Evolutionary conservation across 2,797 vertebrate species (phyloP).

Genomic region (Geotrypetes seraphini): DNA sequence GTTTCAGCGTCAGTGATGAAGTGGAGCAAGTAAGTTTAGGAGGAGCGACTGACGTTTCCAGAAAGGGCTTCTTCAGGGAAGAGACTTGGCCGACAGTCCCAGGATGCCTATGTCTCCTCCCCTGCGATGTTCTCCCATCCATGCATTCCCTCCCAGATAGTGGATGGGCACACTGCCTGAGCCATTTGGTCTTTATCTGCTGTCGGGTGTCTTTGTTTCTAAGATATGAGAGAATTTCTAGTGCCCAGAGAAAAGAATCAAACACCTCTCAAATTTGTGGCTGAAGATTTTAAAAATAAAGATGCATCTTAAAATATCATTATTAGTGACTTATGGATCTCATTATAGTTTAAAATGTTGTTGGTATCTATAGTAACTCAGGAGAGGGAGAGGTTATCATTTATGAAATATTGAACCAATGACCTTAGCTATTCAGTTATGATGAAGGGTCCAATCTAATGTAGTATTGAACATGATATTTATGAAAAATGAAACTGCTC

Average conservation of each 20-base stretch:
- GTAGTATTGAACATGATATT: conserved; percentile 44
- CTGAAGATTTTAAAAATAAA: conserved; percentile 23
- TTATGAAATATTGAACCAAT: conserved; percentile 35
- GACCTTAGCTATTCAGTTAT: conserved; percentile 29
- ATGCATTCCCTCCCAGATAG: too few species aligned
- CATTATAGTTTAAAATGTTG: conserved; percentile 18
- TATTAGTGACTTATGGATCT: conserved; percentile 7
- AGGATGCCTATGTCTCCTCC: too few species aligned
- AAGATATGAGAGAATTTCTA: background rate
- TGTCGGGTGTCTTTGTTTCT: too few species aligned
- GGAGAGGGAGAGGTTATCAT: conserved; percentile 25
- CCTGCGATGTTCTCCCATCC: too few species aligned
- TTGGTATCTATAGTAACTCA: conserved; percentile 9
- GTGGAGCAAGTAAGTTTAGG: too few species aligned
- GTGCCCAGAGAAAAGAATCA: background rate
- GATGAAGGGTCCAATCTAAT: conserved; percentile 45
- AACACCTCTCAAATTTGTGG: conserved; percentile 1
- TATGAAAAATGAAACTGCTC: conserved; percentile 47
- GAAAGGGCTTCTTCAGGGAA: too few species aligned
- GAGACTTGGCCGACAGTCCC: too few species aligned
- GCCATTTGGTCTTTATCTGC: too few species aligned
- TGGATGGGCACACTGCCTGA: too few species aligned
- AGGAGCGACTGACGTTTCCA: too few species aligned
- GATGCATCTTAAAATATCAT: conserved; percentile 13
- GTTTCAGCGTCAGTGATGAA: too few species aligned